These are phyloP conservation scores for Latrodectus elegans DNA, from an alignment of 2,888 invertebrate genomes.

Conservation along the genomic window DNA sequence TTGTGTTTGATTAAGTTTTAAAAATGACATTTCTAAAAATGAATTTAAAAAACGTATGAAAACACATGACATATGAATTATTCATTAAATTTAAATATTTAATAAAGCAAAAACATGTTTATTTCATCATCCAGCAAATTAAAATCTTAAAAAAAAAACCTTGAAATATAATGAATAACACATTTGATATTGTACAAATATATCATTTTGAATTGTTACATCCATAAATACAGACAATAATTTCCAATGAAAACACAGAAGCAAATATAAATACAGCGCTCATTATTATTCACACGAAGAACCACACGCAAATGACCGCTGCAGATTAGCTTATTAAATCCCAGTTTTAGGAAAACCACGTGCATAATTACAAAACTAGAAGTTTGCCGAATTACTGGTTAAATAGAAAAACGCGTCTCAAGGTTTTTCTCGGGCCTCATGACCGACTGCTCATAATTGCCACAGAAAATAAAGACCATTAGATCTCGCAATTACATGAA, in stretches of 20 bases:
- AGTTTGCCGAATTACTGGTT: conserved; percentile 25
- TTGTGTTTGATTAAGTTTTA: no score
- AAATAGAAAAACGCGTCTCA: conserved; percentile 31
- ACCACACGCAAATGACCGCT: background rate
- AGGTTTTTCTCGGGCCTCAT: conserved; percentile 36
- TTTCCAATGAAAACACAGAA: background rate
- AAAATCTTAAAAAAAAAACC: background rate
- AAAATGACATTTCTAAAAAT: no score
- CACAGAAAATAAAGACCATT: conserved; percentile 48
- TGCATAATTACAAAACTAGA: conserved; percentile 14
- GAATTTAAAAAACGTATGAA: no score
- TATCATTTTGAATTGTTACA: background rate
- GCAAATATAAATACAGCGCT: background rate
- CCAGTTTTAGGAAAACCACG: conserved; percentile 13
- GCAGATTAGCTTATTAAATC: conserved; percentile 31
- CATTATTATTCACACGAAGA: conserved; percentile 19
- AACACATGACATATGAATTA: no score
- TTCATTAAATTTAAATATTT: no score
- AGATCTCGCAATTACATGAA: conserved; percentile 44
- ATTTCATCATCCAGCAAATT: background rate
- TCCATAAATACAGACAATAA: background rate
- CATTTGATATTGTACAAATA: background rate
- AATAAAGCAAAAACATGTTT: background rate
- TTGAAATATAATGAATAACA: background rate
- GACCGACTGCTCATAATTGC: conserved; percentile 30